Evolutionary conservation across 2,888 invertebrate genomes (phyloP).

Genomic region (Anthrax anthrax): DNA sequence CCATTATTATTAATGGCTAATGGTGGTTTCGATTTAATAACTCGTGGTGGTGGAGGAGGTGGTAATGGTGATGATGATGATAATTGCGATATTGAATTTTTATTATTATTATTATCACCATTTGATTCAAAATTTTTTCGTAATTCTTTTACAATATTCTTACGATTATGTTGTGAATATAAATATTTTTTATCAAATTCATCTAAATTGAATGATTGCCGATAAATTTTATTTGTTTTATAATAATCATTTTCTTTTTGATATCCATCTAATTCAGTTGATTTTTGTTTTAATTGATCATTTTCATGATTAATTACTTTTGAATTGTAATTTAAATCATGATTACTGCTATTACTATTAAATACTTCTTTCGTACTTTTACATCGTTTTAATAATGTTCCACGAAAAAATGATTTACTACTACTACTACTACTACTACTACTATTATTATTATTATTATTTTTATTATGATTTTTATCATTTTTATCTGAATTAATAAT

Average conservation of each 20-base stretch:
- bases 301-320: neutral
- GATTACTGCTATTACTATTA: neutral
- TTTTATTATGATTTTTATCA: slow-evolving; percentile 1
- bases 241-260: neutral
- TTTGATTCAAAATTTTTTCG: slow-evolving; percentile 13
- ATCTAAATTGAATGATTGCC: slow-evolving; percentile 13
- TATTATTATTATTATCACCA: no score
- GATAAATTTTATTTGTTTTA: neutral
- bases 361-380: slow-evolving; percentile 13
- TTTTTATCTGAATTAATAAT: no score
- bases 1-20: neutral
- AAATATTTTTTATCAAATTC: slow-evolving; percentile 13
- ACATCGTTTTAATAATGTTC: slow-evolving; percentile 12
- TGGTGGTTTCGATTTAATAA: neutral
- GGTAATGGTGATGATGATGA: neutral
- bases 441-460: neutral
- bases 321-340: neutral
- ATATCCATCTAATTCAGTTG: neutral
- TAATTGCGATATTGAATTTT: neutral
- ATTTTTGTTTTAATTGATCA: neutral
- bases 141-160: slow-evolving; percentile 13
- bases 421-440: slow-evolving; percentile 4
- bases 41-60: neutral
- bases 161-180: slow-evolving; percentile 10
- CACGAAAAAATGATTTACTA: slow-evolving; percentile 12